These are phyloP conservation scores for Bufo bufo DNA, from an alignment of 2,113 vertebrate species.

Conservation along the genomic window DNA sequence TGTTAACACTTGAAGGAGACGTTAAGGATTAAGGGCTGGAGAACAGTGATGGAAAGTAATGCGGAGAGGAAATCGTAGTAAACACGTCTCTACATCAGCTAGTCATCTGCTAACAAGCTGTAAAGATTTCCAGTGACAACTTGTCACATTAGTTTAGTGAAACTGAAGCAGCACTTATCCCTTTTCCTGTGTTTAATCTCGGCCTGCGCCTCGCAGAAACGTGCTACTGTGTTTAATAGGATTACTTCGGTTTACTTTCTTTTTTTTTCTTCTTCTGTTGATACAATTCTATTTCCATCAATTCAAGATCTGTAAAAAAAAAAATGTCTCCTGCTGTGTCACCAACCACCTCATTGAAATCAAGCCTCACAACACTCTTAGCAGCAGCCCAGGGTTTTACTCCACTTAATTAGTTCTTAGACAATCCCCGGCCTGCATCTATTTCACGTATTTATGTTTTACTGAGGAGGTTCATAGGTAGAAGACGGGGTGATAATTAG, in stretches of 20 bases:
- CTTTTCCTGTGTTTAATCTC: slow-evolving; percentile 81
- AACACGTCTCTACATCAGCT: slow-evolving; percentile 79
- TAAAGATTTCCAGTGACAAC: slow-evolving; percentile 83
- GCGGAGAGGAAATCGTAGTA: slow-evolving; percentile 74
- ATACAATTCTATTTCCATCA: slow-evolving; percentile 72
- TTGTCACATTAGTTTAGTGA: slow-evolving; percentile 88
- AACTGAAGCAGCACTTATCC: slow-evolving; percentile 79
- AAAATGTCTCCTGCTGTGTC: slow-evolving; percentile 58
- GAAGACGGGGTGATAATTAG: neutral
- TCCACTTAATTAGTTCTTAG: slow-evolving; percentile 35
- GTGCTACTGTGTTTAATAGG: slow-evolving; percentile 79
- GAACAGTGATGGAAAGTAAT: slow-evolving; percentile 69
- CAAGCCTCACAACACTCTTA: neutral
- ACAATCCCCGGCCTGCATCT: neutral
- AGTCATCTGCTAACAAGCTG: slow-evolving; percentile 80
- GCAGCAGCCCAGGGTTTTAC: slow-evolving; percentile 18
- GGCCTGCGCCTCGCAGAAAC: slow-evolving; percentile 75
- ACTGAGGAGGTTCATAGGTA: neutral
- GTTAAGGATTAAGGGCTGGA: slow-evolving; percentile 72
- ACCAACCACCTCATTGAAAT: slow-evolving; percentile 56
- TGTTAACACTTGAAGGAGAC: slow-evolving; percentile 81
- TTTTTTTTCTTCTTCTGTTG: slow-evolving; percentile 63
- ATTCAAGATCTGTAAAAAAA: slow-evolving; percentile 61
- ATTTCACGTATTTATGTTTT: neutral
- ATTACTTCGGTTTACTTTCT: slow-evolving; percentile 79